These are phyloP conservation scores for Atta colombica DNA, from an alignment of 1,140 invertebrate species.

Conservation along the genomic window DNA sequence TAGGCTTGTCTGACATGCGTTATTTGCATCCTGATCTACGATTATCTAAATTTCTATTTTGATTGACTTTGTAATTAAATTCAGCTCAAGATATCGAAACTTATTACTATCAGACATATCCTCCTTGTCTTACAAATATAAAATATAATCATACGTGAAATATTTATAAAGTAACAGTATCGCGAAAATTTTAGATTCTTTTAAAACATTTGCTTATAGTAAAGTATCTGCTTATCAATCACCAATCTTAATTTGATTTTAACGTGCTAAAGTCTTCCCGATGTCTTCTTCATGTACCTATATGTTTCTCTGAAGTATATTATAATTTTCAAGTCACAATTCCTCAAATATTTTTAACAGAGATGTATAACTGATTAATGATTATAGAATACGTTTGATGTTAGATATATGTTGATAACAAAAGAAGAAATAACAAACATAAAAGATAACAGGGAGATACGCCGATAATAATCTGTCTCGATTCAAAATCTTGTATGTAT, in stretches of 20 bases:
- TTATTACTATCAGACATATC: constrained; percentile 34
- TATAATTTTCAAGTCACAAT: constrained; percentile 1
- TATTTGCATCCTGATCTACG: constrained; percentile 51
- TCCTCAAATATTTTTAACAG: not conserved
- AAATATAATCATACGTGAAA: not conserved
- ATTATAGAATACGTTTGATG: not conserved
- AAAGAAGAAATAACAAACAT: not conserved
- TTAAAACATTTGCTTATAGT: not conserved
- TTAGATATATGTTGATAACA: not conserved
- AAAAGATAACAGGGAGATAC: not conserved
- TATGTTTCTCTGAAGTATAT: not conserved
- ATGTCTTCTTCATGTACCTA: constrained; percentile 38
- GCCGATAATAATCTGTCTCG: constrained; percentile 48
- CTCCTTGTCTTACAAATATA: not conserved
- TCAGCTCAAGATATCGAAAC: constrained; percentile 49
- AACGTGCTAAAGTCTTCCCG: constrained; percentile 40
- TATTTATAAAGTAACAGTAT: not conserved
- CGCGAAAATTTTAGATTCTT: not conserved
- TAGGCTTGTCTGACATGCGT: not conserved
- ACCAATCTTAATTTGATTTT: constrained; percentile 12
- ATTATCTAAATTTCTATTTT: constrained; percentile 68
- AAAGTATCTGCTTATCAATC: not conserved
- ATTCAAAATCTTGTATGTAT: constrained; percentile 64
- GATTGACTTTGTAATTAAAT: constrained; percentile 79
- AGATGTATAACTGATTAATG: not conserved